These are phyloP conservation scores for Spinibarbus caldwelli DNA, from an alignment of 2,797 vertebrate genomes.

Conservation along the genomic window DNA sequence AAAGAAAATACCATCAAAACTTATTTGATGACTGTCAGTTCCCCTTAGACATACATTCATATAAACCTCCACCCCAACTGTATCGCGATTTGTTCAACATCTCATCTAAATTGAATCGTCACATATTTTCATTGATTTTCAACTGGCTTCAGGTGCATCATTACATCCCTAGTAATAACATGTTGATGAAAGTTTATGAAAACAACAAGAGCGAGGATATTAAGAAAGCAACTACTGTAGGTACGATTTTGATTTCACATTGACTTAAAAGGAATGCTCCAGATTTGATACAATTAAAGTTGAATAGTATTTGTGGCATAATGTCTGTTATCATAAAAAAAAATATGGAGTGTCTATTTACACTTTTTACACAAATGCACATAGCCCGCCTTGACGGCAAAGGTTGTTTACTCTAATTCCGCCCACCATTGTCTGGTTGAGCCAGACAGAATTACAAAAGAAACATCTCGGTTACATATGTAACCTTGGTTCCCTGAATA, in stretches of 20 bases:
- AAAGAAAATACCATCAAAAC: too few relatives aligned
- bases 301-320: neutral
- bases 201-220: too few relatives aligned
- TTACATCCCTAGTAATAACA: too few relatives aligned
- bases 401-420: neutral
- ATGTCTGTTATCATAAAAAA: neutral
- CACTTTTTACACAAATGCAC: neutral
- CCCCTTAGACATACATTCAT: too few relatives aligned
- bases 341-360: neutral
- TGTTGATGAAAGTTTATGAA: too few relatives aligned
- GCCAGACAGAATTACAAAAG: neutral
- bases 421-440: neutral
- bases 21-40: too few relatives aligned
- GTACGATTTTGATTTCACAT: neutral
- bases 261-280: neutral
- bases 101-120: too few relatives aligned
- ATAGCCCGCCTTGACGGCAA: neutral
- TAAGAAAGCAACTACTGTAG: neutral
- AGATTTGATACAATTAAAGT: neutral
- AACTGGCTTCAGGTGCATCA: too few relatives aligned
- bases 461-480: neutral
- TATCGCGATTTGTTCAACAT: too few relatives aligned
- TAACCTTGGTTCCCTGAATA: neutral
- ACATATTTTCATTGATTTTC: too few relatives aligned
- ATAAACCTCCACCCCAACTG: too few relatives aligned